These are phyloP conservation scores for Apodemia zela DNA, from an alignment of 2,888 invertebrate genomes.

Conservation along the genomic window DNA sequence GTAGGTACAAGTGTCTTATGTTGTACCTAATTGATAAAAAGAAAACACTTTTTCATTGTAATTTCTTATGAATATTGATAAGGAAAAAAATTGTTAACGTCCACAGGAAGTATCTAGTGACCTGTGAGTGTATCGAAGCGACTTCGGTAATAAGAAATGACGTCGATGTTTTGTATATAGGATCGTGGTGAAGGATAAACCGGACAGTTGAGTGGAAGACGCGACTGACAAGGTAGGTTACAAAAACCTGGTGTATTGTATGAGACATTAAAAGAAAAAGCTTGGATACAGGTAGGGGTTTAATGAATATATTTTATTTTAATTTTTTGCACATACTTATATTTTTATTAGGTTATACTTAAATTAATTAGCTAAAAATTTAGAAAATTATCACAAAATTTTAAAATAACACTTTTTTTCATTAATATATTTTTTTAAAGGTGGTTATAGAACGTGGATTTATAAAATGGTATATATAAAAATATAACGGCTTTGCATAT, in stretches of 20 bases:
- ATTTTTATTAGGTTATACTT: no score
- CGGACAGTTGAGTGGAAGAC: slow-evolving; percentile 1
- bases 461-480: no score
- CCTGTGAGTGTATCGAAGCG: slow-evolving; percentile 7
- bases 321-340: background rate
- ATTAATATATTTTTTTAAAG: no score
- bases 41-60: background rate
- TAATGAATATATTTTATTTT: background rate
- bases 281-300: slow-evolving; percentile 9
- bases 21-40: no score
- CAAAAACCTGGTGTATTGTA: background rate
- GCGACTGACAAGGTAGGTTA: slow-evolving; percentile 2
- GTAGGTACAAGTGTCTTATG: no score
- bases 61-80: background rate
- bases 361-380: no score
- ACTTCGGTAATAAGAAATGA: background rate
- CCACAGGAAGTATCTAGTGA: slow-evolving; percentile 1
- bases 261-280: background rate
- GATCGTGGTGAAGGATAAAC: slow-evolving; percentile 1
- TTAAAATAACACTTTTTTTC: no score
- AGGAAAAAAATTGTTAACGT: background rate
- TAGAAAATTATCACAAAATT: no score
- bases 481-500: no score
- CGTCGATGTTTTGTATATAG: slow-evolving; percentile 10
- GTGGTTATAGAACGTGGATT: no score